phyloP scores from a whole-genome alignment of 1,140 invertebrate species.

The Coboldia fuscipes region DNA sequence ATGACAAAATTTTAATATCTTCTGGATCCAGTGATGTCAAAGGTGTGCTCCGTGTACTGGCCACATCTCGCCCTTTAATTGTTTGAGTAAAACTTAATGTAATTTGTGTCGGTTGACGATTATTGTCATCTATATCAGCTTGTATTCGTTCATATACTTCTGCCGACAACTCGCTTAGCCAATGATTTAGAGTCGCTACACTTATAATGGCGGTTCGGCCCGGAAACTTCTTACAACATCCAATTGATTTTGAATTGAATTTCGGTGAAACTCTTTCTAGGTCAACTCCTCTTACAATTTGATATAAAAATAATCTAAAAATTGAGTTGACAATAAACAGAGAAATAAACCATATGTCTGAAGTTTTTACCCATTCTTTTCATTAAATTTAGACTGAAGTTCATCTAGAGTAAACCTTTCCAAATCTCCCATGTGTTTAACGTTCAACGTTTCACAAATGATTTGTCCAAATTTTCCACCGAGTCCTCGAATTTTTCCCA shows the following conservation, averaged over 20 bases:
- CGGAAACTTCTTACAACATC: slow-evolving; percentile 84
- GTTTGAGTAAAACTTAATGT: slow-evolving; percentile 34
- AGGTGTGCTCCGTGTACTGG: slow-evolving; percentile 29
- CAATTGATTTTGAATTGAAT: slow-evolving; percentile 80
- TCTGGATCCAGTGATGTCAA: slow-evolving; percentile 28
- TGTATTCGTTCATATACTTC: slow-evolving; percentile 73
- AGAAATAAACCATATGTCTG: not conserved
- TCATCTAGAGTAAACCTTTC: slow-evolving; percentile 40
- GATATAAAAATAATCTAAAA: slow-evolving; percentile 59
- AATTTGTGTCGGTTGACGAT: slow-evolving; percentile 41
- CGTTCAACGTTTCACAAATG: slow-evolving; percentile 44
- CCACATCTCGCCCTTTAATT: slow-evolving; percentile 29
- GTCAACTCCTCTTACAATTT: slow-evolving; percentile 73
- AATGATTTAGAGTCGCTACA: slow-evolving; percentile 49
- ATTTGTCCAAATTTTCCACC: slow-evolving; percentile 74
- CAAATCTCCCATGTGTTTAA: slow-evolving; percentile 61
- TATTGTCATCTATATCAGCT: slow-evolving; percentile 51
- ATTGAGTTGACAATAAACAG: slow-evolving; percentile 6
- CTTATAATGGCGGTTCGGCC: slow-evolving; percentile 57
- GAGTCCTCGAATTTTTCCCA: slow-evolving; percentile 62
- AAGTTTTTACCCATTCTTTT: slow-evolving; percentile 51
- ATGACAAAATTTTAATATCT: slow-evolving; percentile 29
- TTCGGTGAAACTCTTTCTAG: slow-evolving; percentile 62
- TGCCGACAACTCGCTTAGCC: slow-evolving; percentile 55
- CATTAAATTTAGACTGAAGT: slow-evolving; percentile 50